These are phyloP conservation scores for Ambastaia sidthimunki DNA, from an alignment of 2,797 vertebrate genomes.

Conservation along the genomic window DNA sequence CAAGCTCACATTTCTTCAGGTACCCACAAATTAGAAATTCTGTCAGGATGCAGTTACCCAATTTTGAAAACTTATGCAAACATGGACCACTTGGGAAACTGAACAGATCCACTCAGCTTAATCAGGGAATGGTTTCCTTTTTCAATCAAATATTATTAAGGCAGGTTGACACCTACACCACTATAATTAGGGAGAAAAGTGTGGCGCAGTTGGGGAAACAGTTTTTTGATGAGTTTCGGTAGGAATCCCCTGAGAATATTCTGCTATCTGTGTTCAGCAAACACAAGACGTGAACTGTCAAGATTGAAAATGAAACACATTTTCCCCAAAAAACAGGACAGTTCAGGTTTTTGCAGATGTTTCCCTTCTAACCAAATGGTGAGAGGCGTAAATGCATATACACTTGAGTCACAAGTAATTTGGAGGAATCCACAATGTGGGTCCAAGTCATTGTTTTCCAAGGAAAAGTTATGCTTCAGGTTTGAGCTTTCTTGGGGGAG, in stretches of 20 bases:
- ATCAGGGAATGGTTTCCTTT: slow-evolving; percentile 44
- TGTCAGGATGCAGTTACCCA: slow-evolving; percentile 39
- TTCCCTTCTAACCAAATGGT: slow-evolving; percentile 12
- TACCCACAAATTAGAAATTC: slow-evolving; percentile 34
- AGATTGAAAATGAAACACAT: slow-evolving; percentile 16
- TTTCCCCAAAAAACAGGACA: slow-evolving; percentile 3
- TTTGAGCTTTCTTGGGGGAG: slow-evolving; percentile 7
- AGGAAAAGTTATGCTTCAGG: neutral
- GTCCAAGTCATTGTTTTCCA: slow-evolving; percentile 27
- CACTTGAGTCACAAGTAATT: slow-evolving; percentile 1
- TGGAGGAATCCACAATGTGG: neutral
- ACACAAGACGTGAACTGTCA: slow-evolving; percentile 23
- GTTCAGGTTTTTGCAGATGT: slow-evolving; percentile 9
- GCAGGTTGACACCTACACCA: slow-evolving; percentile 41
- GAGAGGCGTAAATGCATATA: neutral
- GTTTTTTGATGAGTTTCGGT: slow-evolving; percentile 42
- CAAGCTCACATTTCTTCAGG: slow-evolving; percentile 42
- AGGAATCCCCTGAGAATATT: slow-evolving; percentile 23
- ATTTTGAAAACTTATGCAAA: slow-evolving; percentile 41
- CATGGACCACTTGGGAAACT: slow-evolving; percentile 38
- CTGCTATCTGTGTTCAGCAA: slow-evolving; percentile 29
- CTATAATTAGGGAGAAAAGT: slow-evolving; percentile 41
- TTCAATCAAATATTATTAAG: slow-evolving; percentile 48
- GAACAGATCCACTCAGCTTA: slow-evolving; percentile 35
- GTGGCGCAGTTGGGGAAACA: slow-evolving; percentile 32